These are phyloP conservation scores for Actinernus sp. DNA, from an alignment of 92 coral and sea anemone genomes.

Conservation along the genomic window DNA sequence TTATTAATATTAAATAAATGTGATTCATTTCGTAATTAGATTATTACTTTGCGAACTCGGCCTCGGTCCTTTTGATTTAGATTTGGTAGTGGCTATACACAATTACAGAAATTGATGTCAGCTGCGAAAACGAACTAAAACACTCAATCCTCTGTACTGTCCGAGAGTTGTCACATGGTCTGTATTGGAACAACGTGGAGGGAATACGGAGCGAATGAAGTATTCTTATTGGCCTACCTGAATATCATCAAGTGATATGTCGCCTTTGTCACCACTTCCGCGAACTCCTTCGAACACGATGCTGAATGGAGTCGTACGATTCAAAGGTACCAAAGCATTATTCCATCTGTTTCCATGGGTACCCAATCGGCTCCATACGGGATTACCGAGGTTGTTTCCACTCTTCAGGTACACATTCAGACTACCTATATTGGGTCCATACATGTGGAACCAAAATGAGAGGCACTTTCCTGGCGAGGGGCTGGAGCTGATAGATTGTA, in stretches of 20 bases:
- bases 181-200: too few species aligned
- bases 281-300: conserved; percentile 93
- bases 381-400: conserved; percentile 62
- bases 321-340: conserved; percentile 69
- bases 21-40: too few species aligned
- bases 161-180: too few species aligned
- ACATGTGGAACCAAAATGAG: conserved; percentile 98
- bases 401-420: conserved; percentile 80
- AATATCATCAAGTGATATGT: conserved; percentile 90
- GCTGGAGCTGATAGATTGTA: conserved; percentile 49
- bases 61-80: too few species aligned
- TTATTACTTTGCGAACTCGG: too few species aligned
- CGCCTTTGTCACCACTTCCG: conserved; percentile 78
- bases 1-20: too few species aligned
- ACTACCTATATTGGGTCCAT: conserved; percentile 87
- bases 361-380: conserved; percentile 90
- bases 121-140: too few species aligned
- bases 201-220: too few species aligned
- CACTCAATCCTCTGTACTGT: too few species aligned
- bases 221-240: too few species aligned
- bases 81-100: too few species aligned
- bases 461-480: conserved; percentile 69
- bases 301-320: conserved; percentile 55
- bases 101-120: too few species aligned
- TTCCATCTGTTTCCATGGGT: conserved; percentile 94